These are phyloP conservation scores for Clarias magur DNA, from an alignment of 2,113 vertebrate genomes.

Conservation along the genomic window DNA sequence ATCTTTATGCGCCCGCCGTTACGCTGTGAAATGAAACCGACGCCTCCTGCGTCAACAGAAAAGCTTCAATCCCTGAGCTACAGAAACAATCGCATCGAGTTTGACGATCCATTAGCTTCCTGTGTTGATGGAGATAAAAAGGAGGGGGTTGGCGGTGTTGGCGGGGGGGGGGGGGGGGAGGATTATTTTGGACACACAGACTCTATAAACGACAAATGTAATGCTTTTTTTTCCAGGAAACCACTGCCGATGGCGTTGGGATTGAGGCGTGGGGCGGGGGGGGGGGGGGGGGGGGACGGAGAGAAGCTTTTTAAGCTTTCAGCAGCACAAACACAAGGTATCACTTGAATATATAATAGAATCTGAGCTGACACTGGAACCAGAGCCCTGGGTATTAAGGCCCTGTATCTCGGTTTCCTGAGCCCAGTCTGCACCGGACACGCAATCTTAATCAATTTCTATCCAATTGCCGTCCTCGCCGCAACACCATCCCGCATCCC, in stretches of 20 bases:
- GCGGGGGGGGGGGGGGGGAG: background rate
- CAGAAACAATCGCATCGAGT: constrained; percentile 49
- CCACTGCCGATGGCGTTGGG: constrained; percentile 49
- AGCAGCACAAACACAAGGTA: constrained; percentile 57
- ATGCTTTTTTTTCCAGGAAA: constrained; percentile 62
- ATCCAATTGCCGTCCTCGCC: constrained; percentile 55
- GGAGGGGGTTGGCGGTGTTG: background rate
- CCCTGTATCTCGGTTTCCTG: constrained; percentile 49
- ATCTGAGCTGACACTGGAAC: constrained; percentile 59
- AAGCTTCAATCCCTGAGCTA: constrained; percentile 33
- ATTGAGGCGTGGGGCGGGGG: background rate
- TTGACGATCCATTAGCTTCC: constrained; percentile 57
- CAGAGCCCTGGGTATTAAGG: constrained; percentile 46
- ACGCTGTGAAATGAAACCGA: background rate
- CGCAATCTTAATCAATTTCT: constrained; percentile 60
- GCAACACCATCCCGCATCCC: constrained; percentile 47
- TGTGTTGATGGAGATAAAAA: constrained; percentile 50
- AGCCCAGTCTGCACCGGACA: constrained; percentile 40
- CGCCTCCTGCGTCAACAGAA: constrained; percentile 33
- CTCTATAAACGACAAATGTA: constrained; percentile 59
- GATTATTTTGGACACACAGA: constrained; percentile 52
- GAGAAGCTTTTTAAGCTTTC: constrained; percentile 55
- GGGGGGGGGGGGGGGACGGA: constrained; percentile 19
- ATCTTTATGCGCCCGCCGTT: background rate
- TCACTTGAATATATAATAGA: constrained; percentile 62